Percentiles rank a stretch among this genome's conserved stretches.
phyloP scores from a whole-genome alignment of 2,797 vertebrate species.

The Mormyrops attenuatus region DNA sequence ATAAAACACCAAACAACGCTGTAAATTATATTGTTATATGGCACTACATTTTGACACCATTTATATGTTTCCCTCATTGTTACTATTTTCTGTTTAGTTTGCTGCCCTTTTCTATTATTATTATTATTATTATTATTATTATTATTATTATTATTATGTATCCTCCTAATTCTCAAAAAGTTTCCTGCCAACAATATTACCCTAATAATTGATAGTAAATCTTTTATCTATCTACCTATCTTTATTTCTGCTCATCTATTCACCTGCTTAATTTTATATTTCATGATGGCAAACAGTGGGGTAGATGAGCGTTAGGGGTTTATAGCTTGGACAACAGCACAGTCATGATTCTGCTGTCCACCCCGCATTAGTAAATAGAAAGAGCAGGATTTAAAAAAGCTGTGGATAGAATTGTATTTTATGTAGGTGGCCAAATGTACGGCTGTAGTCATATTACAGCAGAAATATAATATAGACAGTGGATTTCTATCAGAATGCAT shows the following conservation, averaged over 20 bases:
- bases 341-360: not conserved
- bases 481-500: not conserved
- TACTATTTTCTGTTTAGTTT: not conserved
- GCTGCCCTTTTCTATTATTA: not conserved
- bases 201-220: not conserved
- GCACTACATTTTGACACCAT: not conserved
- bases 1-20: not conserved
- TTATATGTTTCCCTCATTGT: not conserved
- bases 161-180: not conserved
- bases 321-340: not conserved
- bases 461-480: not conserved
- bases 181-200: not conserved
- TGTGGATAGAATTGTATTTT: not conserved
- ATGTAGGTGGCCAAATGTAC: not conserved
- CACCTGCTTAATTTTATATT: not conserved
- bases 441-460: not conserved
- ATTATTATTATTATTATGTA: not conserved
- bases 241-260: not conserved
- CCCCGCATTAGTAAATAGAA: too few relatives aligned
- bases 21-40: not conserved
- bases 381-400: not conserved
- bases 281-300: not conserved
- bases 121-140: not conserved
- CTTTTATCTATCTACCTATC: not conserved
- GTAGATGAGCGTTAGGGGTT: not conserved